Conservation (phyloP, 2,797 vertebrate species). For the Mionectes olivaceus region DNA sequence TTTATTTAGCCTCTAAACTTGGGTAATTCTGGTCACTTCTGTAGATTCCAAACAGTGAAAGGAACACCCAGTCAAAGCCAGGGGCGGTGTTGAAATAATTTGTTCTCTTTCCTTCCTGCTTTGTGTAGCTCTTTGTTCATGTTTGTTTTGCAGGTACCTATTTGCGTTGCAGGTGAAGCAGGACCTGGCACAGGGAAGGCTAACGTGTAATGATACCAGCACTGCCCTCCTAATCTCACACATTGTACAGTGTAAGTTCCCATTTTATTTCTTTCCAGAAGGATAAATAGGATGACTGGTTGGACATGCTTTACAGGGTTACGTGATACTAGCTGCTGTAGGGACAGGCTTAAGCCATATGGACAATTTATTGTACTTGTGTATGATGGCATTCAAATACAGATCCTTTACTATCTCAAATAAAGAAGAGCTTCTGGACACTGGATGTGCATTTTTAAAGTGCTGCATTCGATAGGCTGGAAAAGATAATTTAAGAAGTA, state of each 20-base stretch:
- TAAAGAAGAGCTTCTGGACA: neutral
- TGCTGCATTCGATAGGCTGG: neutral
- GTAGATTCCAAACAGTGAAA: neutral
- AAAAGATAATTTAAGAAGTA: neutral
- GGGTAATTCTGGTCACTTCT: neutral
- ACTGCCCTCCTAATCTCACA: conserved; percentile 94
- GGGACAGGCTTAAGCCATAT: neutral
- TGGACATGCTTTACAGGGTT: neutral
- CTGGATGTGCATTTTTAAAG: neutral
- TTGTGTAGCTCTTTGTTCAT: neutral
- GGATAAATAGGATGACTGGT: neutral
- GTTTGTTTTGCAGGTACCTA: conserved; percentile 88
- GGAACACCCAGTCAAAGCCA: neutral
- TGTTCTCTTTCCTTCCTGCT: neutral
- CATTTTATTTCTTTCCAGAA: neutral
- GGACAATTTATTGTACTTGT: neutral
- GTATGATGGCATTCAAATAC: neutral
- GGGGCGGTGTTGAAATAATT: neutral
- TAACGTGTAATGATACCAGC: conserved; percentile 93
- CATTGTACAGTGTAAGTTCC: conserved; percentile 95
- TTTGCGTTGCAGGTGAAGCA: conserved; percentile 97
- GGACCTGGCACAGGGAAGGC: conserved; percentile 89
- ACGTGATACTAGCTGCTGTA: neutral
- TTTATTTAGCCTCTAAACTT: neutral
- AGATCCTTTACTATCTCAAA: neutral